Percentiles rank a stretch among this genome's conserved stretches.
Conservation (phyloP, 2,888 invertebrate species). For the Chrysolina oricalcia region DNA sequence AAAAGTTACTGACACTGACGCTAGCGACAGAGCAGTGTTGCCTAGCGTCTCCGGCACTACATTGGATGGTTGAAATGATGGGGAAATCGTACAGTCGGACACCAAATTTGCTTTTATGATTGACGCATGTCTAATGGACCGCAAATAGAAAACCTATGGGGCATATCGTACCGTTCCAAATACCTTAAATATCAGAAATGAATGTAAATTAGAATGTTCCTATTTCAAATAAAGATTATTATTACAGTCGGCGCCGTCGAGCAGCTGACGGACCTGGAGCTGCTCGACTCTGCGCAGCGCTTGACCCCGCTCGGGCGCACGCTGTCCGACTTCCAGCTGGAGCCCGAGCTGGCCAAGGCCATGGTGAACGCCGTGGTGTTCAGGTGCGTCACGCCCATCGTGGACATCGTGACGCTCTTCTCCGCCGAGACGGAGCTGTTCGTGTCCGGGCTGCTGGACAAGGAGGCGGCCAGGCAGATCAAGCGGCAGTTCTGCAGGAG, state of each 20-base stretch:
- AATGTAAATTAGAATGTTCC: too few species aligned
- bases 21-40: too few species aligned
- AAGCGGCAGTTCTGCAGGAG: conserved; percentile 73
- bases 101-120: too few species aligned
- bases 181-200: too few species aligned
- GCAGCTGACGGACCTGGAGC: conserved; percentile 76
- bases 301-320: conserved; percentile 78
- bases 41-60: too few species aligned
- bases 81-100: too few species aligned
- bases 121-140: too few species aligned
- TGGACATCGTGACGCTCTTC: conserved; percentile 72
- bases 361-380: conserved; percentile 76
- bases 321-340: conserved; percentile 73
- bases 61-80: too few species aligned
- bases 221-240: too few species aligned
- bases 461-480: conserved; percentile 72
- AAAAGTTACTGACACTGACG: too few species aligned
- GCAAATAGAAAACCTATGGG: too few species aligned
- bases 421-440: conserved; percentile 75
- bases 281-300: conserved; percentile 76
- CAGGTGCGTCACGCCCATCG: conserved; percentile 74
- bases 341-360: conserved; percentile 77
- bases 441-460: conserved; percentile 71
- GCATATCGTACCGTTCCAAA: too few species aligned
- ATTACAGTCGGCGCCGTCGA: conserved; percentile 75